Evolutionary conservation across 2,888 invertebrate genomes (phyloP), one percentile per base, ranked within the genome.

Genomic region (Lasioglossum malachurum): DNA sequence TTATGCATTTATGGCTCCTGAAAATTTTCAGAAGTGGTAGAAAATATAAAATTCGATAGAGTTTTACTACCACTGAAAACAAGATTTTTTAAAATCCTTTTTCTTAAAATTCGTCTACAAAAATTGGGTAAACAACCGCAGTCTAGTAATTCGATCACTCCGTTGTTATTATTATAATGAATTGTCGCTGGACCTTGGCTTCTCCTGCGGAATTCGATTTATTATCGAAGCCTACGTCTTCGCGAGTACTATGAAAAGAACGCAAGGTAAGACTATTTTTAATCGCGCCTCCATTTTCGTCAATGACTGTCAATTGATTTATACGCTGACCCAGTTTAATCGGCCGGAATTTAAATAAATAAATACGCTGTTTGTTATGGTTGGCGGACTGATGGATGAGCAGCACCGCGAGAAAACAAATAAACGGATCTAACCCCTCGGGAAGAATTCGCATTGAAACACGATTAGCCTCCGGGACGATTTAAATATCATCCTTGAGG

Each of bases 271-370:
- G 2, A 12, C 71, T 71, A 71, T 71, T 41, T 71, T 41, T 41
- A 41, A 71, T 71, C 71, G 71, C n/a, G 12, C n/a, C 23, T 41
- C 12, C n/a, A 41, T 41, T 57, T 16, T 8, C n/a, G 14, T 57
- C 60, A 27, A 10, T 38, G 41, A 7, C 31, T 44, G 60, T 44
- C 23, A 44, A 44, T 64, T 76, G 35, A 67, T 64, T 77, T 69
- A 67, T 49, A 38, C 14, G 35, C 4, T 77, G 77, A 77, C 77
- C 77, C 77, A 69, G 16, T 77, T 77, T 4, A 77, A 31, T 49
- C 73, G 44, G 16, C 19, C 12, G 49, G 23, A 74, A 49, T 49
- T 74, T 41, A 38, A 57, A 57, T 74, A 74, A 53, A 75, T 60
- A 60, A 75, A 57, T 38, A 57, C 38, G 38, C 38, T n/a, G 57